Conservation (phyloP, 2,888 invertebrate species). For the Lasioglossum marginatum region DNA sequence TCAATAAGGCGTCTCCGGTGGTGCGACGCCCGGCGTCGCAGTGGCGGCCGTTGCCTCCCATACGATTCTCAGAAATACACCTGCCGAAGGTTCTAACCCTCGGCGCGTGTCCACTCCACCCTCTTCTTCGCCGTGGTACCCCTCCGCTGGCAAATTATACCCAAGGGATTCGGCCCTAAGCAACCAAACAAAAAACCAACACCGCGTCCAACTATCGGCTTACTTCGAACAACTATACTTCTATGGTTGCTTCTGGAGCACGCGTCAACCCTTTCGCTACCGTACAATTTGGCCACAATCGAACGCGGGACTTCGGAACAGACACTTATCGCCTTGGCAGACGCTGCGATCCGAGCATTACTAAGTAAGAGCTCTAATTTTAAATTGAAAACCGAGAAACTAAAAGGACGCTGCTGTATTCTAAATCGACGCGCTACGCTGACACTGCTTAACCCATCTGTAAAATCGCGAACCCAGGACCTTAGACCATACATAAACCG, state of each 20-base stretch:
- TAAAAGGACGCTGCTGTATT: background rate
- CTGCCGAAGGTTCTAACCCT: slow-evolving; percentile 39
- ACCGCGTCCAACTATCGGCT: background rate
- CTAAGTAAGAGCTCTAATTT: slow-evolving; percentile 1
- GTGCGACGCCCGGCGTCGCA: slow-evolving; percentile 54
- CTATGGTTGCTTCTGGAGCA: background rate
- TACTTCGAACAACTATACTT: background rate
- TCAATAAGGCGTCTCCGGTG: slow-evolving; percentile 53
- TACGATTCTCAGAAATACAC: slow-evolving; percentile 52
- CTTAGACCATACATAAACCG: too few relatives aligned
- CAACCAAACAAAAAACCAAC: background rate
- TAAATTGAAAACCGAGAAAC: background rate
- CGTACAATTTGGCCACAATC: background rate
- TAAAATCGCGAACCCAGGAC: too few relatives aligned
- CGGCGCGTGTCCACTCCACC: slow-evolving; percentile 5
- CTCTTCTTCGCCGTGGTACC: background rate
- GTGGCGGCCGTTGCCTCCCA: slow-evolving; percentile 55
- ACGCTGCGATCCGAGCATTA: background rate
- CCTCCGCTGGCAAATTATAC: slow-evolving; percentile 37
- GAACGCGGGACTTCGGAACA: background rate
- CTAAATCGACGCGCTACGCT: background rate
- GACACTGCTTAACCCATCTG: too few relatives aligned
- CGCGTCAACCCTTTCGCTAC: background rate
- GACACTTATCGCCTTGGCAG: background rate
- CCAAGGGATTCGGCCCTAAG: background rate